Evolutionary conservation across 2,888 invertebrate genomes (phyloP), one percentile per base, ranked within the genome.

Genomic region (Leptothorax acervorum): DNA sequence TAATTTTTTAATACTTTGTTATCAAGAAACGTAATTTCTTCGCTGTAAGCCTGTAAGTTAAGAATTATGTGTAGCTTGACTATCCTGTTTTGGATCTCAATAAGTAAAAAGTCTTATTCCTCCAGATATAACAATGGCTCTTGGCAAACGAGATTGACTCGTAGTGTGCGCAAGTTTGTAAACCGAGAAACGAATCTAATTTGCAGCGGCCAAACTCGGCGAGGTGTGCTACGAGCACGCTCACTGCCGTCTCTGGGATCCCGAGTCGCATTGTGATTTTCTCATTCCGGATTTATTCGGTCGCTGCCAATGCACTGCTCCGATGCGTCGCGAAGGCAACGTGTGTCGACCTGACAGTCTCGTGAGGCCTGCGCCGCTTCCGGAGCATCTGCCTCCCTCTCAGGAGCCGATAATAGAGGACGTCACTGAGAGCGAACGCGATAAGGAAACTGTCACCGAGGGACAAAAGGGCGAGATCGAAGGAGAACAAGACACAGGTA

Each of bases 161-260:
- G 23, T 9, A 48, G 1, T 18, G 1, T 2, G 15, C 11, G 39
- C 18, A 51, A 75, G 18, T 76, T 70, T 15, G n/a, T 31, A n/a
- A 68, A 35, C n/a, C 42, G 28, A 39, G 12, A 60, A n/a, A 31
- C 48, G 12, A 68, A 62, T 60, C 12, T 66, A n/a, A 53, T 86
- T 91, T 92, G 83, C 95, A 98, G 98, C 98, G 91, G 98, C 98
- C 31, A 96, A 97, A 93, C 97, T 98, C 51, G 98, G 98, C 83
- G 97, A 98, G 91, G 97, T 98, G 57, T 99, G 98, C 94, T 98
- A 98, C 95, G 98, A 97, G 93, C 97, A 98, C 94, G 97, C 97
- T 85, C 98, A 98, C 94, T 99, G 98, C 94, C 97, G 97, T 85
- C 96, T 98, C 92, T 98, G 97, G 96, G 97, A 98, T 91, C 96